phyloP scores from a whole-genome alignment of 2,797 vertebrate genomes.

The Halcyon chelicuti region DNA sequence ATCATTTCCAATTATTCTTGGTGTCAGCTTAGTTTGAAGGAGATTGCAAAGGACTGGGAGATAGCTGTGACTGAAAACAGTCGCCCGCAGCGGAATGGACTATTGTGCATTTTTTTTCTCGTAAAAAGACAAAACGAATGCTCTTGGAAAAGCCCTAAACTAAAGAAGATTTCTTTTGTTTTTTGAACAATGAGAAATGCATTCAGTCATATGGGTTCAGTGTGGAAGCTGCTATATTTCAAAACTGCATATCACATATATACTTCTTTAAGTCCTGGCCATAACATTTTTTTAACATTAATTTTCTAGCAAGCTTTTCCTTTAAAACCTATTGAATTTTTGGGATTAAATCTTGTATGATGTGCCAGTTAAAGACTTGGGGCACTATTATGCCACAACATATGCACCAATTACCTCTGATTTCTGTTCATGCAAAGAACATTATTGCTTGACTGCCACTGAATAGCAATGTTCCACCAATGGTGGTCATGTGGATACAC shows the following conservation, averaged over 20 bases:
- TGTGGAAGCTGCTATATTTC: neutral
- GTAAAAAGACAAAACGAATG: constrained; percentile 32
- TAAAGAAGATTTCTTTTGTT: neutral
- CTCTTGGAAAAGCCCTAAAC: neutral
- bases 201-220: neutral
- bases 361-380: constrained; percentile 54
- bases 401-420: constrained; percentile 59
- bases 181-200: constrained; percentile 4
- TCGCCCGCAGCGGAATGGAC: neutral
- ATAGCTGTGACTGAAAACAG: neutral
- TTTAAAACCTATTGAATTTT: constrained; percentile 56
- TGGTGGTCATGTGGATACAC: constrained; percentile 43
- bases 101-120: neutral
- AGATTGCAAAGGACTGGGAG: neutral
- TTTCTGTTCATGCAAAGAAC: constrained; percentile 63
- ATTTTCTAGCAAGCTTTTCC: constrained; percentile 5
- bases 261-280: neutral
- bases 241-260: neutral
- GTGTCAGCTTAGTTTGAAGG: constrained; percentile 49
- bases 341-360: constrained; percentile 53
- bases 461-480: constrained; percentile 48
- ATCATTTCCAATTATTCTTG: constrained; percentile 11
- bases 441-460: constrained; percentile 50
- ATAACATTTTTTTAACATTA: constrained; percentile 17
- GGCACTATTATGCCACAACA: constrained; percentile 27